Conservation (phyloP, 2,888 invertebrate genomes). For the Acrobasis repandana region DNA sequence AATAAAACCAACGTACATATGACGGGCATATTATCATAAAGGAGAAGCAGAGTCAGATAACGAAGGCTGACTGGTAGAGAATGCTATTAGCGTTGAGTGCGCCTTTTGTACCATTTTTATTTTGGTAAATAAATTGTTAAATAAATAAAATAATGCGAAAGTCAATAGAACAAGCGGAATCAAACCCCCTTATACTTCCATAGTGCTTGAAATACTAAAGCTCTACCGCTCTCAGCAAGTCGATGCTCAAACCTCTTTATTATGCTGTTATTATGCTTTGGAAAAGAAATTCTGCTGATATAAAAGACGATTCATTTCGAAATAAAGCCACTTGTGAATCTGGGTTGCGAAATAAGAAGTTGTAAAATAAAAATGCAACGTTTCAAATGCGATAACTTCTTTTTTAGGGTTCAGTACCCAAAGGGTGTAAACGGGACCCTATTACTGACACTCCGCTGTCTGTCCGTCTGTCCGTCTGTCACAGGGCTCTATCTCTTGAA, state of each 20-base stretch:
- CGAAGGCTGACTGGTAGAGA: too few species aligned
- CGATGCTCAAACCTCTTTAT: constrained; percentile 18
- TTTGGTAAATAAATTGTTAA: too few species aligned
- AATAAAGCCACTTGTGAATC: constrained; percentile 4
- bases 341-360: constrained; percentile 4
- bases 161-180: background rate
- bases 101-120: too few species aligned
- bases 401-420: background rate
- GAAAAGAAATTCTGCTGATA: constrained; percentile 12
- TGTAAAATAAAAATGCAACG: background rate
- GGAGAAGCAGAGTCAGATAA: too few species aligned
- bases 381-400: constrained; percentile 1
- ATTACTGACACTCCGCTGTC: too few species aligned
- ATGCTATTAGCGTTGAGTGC: too few species aligned
- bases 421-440: too few species aligned
- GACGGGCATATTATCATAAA: too few species aligned
- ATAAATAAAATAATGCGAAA: too few species aligned
- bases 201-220: constrained; percentile 6
- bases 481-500: too few species aligned
- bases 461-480: too few species aligned
- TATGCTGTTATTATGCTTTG: constrained; percentile 16
- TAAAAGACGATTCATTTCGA: constrained; percentile 7
- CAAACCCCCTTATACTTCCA: background rate
- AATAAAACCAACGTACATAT: too few species aligned
- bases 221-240: constrained; percentile 1